These are phyloP conservation scores for Macrosteles quadrilineatus DNA, from an alignment of 1,140 invertebrate genomes.

Conservation along the genomic window DNA sequence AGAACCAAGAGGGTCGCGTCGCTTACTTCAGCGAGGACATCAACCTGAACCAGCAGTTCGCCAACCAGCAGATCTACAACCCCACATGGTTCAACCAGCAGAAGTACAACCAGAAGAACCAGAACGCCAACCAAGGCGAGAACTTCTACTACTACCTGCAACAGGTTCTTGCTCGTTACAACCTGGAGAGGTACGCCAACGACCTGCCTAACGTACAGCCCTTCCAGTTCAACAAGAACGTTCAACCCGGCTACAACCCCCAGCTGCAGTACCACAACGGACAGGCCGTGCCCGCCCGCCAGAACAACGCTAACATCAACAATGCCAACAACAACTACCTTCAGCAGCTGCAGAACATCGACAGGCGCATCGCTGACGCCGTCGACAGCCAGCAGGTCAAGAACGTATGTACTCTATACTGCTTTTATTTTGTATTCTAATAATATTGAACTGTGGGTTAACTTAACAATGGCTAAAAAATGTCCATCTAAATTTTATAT, in stretches of 20 bases:
- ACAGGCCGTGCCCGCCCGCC: constrained; percentile 31
- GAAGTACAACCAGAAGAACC: constrained; percentile 44
- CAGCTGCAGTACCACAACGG: constrained; percentile 35
- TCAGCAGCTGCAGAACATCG: constrained; percentile 14
- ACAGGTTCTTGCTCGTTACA: constrained; percentile 63
- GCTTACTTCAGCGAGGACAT: constrained; percentile 75
- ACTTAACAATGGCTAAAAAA: too few relatives aligned
- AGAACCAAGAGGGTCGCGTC: constrained; percentile 50
- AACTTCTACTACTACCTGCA: constrained; percentile 61
- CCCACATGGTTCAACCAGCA: constrained; percentile 63
- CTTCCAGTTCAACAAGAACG: constrained; percentile 54
- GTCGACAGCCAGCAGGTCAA: constrained; percentile 1
- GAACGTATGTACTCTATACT: constrained; percentile 8
- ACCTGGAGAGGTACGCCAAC: constrained; percentile 66
- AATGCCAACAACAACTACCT: constrained; percentile 26
- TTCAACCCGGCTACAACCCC: constrained; percentile 36
- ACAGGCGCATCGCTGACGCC: constrained; percentile 28
- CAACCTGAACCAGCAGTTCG: constrained; percentile 44
- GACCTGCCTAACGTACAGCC: constrained; percentile 60
- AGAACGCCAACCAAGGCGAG: constrained; percentile 59
- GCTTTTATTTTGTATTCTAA: constrained; percentile 7
- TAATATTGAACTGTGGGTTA: not conserved
- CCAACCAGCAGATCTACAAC: constrained; percentile 59
- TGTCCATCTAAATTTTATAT: too few relatives aligned
- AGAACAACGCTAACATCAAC: constrained; percentile 21